These are phyloP conservation scores for Zaprionus lachaisei DNA, from an alignment of 1,140 invertebrate genomes.

Conservation along the genomic window DNA sequence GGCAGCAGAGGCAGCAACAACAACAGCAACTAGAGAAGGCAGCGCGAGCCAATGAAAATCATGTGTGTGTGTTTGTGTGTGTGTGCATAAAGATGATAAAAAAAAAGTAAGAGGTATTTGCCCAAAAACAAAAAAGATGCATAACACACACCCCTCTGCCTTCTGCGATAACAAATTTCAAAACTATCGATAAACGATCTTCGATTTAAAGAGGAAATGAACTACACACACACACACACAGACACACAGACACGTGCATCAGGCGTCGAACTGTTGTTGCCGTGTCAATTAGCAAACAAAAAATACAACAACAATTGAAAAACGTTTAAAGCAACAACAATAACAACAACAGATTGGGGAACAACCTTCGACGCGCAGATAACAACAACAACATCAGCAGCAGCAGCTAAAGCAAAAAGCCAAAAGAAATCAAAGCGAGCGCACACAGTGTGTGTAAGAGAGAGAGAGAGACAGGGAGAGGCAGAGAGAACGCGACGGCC, in stretches of 20 bases:
- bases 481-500: neutral
- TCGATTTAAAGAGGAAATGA: neutral
- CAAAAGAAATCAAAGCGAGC: conserved; percentile 65
- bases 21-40: conserved; percentile 7
- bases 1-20: conserved; percentile 16
- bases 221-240: neutral
- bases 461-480: neutral
- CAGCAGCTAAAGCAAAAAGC: conserved; percentile 35
- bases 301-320: conserved; percentile 12
- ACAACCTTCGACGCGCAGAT: conserved; percentile 28
- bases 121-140: neutral
- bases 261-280: conserved; percentile 19
- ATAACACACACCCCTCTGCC: neutral
- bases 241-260: neutral
- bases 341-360: conserved; percentile 19
- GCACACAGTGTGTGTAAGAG: conserved; percentile 15
- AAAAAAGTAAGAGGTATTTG: conserved; percentile 9
- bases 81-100: conserved; percentile 21
- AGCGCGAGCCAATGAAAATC: conserved; percentile 22
- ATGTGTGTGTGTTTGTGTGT: conserved; percentile 7
- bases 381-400: conserved; percentile 15
- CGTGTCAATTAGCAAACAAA: conserved; percentile 28
- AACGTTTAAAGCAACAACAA: conserved; percentile 9
- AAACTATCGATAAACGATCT: neutral
- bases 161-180: conserved; percentile 3